Percentiles rank a stretch among this genome's conserved stretches.
Conservation (phyloP, 2,113 vertebrate species). For the Brienomyrus longianalis region DNA sequence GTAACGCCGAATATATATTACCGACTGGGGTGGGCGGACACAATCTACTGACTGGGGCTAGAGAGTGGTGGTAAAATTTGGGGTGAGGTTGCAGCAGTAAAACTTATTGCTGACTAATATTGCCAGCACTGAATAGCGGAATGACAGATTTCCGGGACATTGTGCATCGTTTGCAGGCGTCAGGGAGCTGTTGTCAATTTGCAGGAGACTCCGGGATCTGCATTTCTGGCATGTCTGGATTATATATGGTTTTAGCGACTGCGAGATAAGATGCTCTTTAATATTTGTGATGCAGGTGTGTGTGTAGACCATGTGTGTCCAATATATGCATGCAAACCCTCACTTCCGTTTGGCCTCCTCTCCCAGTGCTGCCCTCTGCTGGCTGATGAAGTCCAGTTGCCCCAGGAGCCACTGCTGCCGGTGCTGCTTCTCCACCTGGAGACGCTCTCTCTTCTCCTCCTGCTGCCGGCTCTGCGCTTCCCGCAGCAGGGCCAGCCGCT, state of each 20-base stretch:
- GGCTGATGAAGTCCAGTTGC: slow-evolving; percentile 64
- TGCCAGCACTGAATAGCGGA: background rate
- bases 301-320: background rate
- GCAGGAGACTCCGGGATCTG: background rate
- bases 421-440: slow-evolving; percentile 67
- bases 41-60: background rate
- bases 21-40: background rate
- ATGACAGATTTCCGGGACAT: background rate
- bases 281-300: background rate
- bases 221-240: background rate
- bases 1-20: background rate
- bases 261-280: background rate
- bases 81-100: background rate
- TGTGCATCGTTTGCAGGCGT: background rate
- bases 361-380: slow-evolving; percentile 62
- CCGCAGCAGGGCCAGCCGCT: slow-evolving; percentile 68
- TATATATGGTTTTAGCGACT: background rate
- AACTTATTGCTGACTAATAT: background rate
- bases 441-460: slow-evolving; percentile 68
- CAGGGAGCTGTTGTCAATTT: background rate
- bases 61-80: background rate
- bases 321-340: slow-evolving; percentile 23
- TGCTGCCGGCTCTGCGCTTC: slow-evolving; percentile 57
- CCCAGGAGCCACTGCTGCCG: slow-evolving; percentile 68
- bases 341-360: slow-evolving; percentile 67